Percentiles rank a stretch among this genome's conserved stretches.
These are phyloP conservation scores for Zosterops borbonicus DNA, from an alignment of 2,113 vertebrate species.

Conservation along the genomic window DNA sequence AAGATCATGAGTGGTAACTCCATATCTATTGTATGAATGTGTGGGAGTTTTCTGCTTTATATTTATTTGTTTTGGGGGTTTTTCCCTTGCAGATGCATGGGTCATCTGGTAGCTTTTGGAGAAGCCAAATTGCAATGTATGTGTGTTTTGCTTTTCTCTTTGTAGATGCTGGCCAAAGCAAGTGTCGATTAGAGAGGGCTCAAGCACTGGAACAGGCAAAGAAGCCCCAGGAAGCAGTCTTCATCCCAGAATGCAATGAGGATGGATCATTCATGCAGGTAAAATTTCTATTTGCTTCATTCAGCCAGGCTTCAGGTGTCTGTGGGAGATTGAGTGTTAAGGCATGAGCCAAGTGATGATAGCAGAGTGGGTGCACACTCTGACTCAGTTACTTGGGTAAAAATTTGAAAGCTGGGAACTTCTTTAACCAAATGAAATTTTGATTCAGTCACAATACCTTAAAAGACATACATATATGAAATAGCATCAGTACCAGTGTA, in stretches of 20 bases:
- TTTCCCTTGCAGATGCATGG: rapidly evolving
- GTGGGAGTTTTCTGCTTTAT: background rate
- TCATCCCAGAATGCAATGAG: conserved; percentile 94
- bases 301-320: background rate
- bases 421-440: background rate
- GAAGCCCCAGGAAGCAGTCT: conserved; percentile 92
- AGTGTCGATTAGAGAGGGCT: conserved; percentile 88
- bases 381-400: background rate
- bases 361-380: background rate
- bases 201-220: conserved; percentile 90
- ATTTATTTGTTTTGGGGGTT: background rate
- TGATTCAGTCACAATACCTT: background rate
- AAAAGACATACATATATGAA: background rate
- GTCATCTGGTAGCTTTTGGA: background rate
- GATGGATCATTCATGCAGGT: conserved; percentile 97
- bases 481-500: background rate
- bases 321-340: background rate
- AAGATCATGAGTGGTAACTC: background rate
- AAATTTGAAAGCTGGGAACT: background rate
- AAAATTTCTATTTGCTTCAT: background rate
- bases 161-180: conserved; percentile 90
- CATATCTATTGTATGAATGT: background rate
- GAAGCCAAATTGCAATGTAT: background rate
- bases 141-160: background rate
- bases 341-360: background rate